A percentile compares a stretch with the other conserved stretches of the same genome.
Evolutionary conservation across 2,113 vertebrate species (phyloP).

Genomic region (Condylura cristata): DNA sequence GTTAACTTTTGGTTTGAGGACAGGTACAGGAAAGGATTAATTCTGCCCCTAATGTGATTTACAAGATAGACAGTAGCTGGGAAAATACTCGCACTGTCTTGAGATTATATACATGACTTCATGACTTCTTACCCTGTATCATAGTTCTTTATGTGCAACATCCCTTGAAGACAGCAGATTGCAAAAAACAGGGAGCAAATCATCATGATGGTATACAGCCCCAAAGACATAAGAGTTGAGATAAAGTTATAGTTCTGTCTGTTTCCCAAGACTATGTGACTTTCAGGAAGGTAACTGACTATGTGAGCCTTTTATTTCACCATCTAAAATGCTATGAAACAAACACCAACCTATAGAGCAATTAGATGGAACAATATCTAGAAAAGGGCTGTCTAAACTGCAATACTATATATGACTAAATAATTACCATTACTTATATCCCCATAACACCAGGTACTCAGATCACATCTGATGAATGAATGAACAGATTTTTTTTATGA

Average conservation of each 20-base stretch:
- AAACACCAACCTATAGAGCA: not conserved
- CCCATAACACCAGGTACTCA: not conserved
- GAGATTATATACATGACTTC: not conserved
- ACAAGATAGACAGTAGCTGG: not conserved
- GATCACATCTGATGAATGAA: slow-evolving; percentile 31
- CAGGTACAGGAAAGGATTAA: not conserved
- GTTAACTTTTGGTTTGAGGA: slow-evolving; percentile 54
- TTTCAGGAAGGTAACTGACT: not conserved
- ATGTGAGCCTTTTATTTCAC: not conserved
- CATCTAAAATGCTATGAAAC: not conserved
- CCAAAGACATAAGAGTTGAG: not conserved
- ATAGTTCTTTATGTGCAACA: not conserved
- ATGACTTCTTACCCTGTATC: not conserved
- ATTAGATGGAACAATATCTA: not conserved
- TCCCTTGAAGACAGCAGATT: not conserved
- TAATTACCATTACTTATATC: not conserved
- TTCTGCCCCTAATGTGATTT: slow-evolving; percentile 47
- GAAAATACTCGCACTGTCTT: slow-evolving; percentile 15
- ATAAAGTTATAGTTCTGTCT: not conserved
- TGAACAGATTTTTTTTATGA: not conserved
- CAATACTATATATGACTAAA: not conserved
- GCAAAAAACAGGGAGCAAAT: not conserved
- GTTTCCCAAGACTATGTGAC: not conserved
- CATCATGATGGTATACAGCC: not conserved
- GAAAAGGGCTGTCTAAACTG: not conserved